Evolutionary conservation across 2,797 vertebrate species (phyloP), one percentile per base, ranked within the genome.

Genomic region (Lagodon rhomboides): DNA sequence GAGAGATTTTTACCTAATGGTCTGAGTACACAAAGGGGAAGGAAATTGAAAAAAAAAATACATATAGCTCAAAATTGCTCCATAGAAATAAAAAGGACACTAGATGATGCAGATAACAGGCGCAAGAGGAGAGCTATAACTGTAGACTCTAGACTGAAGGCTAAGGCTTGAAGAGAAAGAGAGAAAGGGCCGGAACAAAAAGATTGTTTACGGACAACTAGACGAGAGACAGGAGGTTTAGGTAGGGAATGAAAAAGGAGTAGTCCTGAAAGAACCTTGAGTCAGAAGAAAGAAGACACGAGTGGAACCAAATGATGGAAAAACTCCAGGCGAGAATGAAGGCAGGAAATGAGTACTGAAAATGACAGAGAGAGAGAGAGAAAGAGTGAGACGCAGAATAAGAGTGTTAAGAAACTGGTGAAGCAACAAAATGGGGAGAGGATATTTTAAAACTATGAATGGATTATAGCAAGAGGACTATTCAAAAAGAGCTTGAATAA

Each of bases 221-320:
- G 17, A 65, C 3, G 10, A 18, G 10, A 18, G 41, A 20, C 25
- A 25, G 53, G 66, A 59, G 56, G 46, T 65, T 76, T 51, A 17
- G 12, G 9, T n/a, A 50, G 43, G 43, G 23, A 75, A 34, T 46
- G 38, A 43, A 54, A 64, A 43, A 60, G 20, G 61, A 73, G 34
- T 1, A 55, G 53, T 44, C 56, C 34, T 85, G 3, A 6, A 20
- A 85, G 64, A 85, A 90, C 89, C 85, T 88, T 85, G 72, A 87
- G 50, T 60, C 22, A 25, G 84, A 74, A 66, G 77, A 79, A 81
- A 81, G 74, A 85, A 16, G 83, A 27, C 70, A 60, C 43, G 74
- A 83, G 68, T 38, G 49, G 68, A 86, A 65, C 34, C 62, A 55
- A 80, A 73, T 54, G 58, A 68, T 56, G 73, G 86, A 22, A 64